Percentiles rank a stretch among this genome's conserved stretches.
Evolutionary conservation across 2,888 invertebrate species (phyloP).

Genomic region (Ecdyonurus torrentis): DNA sequence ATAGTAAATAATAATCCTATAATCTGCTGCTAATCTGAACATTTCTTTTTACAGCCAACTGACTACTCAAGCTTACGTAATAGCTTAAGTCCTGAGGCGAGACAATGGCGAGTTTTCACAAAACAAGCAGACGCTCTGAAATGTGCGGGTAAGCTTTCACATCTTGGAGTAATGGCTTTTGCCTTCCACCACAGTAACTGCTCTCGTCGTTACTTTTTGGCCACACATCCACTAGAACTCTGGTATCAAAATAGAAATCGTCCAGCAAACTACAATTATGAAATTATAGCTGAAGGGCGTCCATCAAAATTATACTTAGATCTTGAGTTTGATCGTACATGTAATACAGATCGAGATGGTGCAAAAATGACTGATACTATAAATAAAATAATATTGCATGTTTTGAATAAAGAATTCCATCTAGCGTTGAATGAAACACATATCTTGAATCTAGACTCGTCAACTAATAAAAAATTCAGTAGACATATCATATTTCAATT

Average conservation of each 20-base stretch:
- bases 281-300: conserved; percentile 30
- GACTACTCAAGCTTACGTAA: neutral
- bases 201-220: conserved; percentile 26
- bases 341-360: conserved; percentile 29
- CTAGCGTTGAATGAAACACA: conserved; percentile 10
- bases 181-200: conserved; percentile 23
- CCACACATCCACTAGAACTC: conserved; percentile 28
- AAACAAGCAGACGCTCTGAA: conserved; percentile 26
- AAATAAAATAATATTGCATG: conserved; percentile 25
- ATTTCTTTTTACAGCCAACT: neutral
- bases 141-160: conserved; percentile 15
- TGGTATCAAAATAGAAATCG: conserved; percentile 22
- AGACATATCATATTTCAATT: conserved; percentile 34
- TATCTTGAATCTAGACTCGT: conserved; percentile 29
- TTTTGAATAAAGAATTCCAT: conserved; percentile 9
- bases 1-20: no score
- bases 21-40: no score
- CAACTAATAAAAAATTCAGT: conserved; percentile 33
- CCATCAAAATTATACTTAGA: conserved; percentile 40
- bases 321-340: conserved; percentile 29
- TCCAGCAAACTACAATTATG: conserved; percentile 26
- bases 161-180: conserved; percentile 24
- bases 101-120: conserved; percentile 23
- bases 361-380: conserved; percentile 29
- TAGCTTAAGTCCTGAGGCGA: neutral